phyloP scores from a whole-genome alignment of 1,140 invertebrate genomes.

The Drosophila ambigua region DNA sequence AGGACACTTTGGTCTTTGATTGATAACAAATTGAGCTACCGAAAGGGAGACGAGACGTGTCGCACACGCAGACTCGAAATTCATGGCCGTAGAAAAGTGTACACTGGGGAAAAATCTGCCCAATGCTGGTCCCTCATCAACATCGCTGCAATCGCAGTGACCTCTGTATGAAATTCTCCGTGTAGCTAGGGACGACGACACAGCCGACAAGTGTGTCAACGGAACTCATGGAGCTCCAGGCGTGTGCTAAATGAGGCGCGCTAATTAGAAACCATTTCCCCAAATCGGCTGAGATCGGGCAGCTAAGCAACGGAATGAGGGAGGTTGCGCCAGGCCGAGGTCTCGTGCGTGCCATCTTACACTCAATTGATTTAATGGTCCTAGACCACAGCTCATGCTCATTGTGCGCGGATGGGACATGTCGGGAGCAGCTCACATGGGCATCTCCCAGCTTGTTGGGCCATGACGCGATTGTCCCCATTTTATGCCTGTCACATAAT shows the following conservation, averaged over 20 bases:
- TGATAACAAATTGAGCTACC: conserved; percentile 60
- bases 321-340: conserved; percentile 3
- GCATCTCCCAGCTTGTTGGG: conserved; percentile 23
- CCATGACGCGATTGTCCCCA: conserved; percentile 47
- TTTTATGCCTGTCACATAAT: conserved; percentile 82
- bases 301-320: conserved; percentile 27
- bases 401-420: conserved; percentile 33
- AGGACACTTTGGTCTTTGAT: conserved; percentile 55
- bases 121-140: no score
- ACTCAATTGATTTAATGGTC: conserved; percentile 80
- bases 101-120: conserved; percentile 11
- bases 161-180: no score
- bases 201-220: conserved; percentile 8
- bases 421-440: conserved; percentile 11
- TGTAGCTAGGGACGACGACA: neutral
- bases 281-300: conserved; percentile 28
- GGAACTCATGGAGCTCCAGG: conserved; percentile 1
- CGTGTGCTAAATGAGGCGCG: conserved; percentile 69
- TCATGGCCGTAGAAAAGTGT: neutral
- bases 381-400: conserved; percentile 54
- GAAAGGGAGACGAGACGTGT: neutral
- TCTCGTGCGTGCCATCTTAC: conserved; percentile 74
- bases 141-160: no score
- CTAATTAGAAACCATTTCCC: conserved; percentile 72
- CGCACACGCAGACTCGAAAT: neutral